Evolutionary conservation across 2,113 vertebrate genomes (phyloP).

Genomic region (Crotophaga sulcirostris): DNA sequence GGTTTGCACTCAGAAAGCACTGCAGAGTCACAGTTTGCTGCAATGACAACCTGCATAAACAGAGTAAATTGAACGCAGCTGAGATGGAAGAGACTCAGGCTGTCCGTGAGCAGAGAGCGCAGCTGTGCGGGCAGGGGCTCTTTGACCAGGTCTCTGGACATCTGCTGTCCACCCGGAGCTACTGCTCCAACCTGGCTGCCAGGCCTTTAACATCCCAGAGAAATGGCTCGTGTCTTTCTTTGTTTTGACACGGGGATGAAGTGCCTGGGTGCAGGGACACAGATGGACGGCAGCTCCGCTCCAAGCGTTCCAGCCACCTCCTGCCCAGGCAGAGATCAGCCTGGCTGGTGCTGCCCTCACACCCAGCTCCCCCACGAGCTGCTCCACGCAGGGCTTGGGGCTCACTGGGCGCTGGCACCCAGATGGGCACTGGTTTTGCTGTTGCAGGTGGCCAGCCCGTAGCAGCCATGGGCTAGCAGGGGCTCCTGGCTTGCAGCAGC

Average conservation of each 20-base stretch:
- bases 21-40: not conserved
- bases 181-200: not conserved
- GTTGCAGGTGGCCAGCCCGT: not conserved
- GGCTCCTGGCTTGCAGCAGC: not conserved
- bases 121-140: not conserved
- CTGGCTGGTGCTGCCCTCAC: not conserved
- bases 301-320: not conserved
- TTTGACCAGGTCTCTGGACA: not conserved
- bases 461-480: not conserved
- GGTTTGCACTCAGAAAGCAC: not conserved
- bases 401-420: fast-evolving
- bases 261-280: not conserved
- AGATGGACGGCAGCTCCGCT: not conserved
- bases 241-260: not conserved
- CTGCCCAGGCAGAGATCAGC: not conserved
- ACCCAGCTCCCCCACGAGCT: fast-evolving
- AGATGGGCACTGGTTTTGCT: not conserved
- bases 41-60: not conserved
- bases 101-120: not conserved
- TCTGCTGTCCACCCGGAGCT: not conserved
- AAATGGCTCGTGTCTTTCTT: not conserved
- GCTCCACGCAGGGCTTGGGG: fast-evolving
- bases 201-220: not conserved
- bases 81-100: fast-evolving
- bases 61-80: fast-evolving